Evolutionary conservation across 2,888 invertebrate species (phyloP), one percentile per base, ranked within the genome.

Genomic region (Acheta domesticus): DNA sequence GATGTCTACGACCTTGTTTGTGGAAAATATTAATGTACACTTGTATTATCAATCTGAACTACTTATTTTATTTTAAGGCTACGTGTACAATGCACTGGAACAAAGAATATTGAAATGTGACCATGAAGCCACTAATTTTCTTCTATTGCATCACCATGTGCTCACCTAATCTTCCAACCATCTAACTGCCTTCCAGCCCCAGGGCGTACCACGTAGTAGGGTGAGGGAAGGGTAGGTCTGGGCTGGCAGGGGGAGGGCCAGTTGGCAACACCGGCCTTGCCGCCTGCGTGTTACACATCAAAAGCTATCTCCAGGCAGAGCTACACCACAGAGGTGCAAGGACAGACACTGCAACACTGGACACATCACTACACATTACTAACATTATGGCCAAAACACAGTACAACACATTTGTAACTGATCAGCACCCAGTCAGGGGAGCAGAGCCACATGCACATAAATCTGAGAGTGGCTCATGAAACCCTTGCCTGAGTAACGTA

Each of bases 91-190:
- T 36, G 36, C 36, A 8, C 36, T 36, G 36, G n/a, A 62, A 62
- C 14, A 62, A 62, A 62, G 62, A 62, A 62, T 19, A n/a, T 62
- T 62, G 62, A 62, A 62, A 62, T 62, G 62, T 62, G 62, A 62
- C 62, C 62, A 62, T 62, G 62, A 19, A 8, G 62, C 62, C 62
- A 62, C 62, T n/a, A 62, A 62, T 62, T 62, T 62, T 62, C 62
- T 62, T 62, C 62, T 62, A 62, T 62, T 62, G 62, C 14, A 62
- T 62, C 62, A 62, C 62, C 62, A n/a, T 62, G 62, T 62, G 62
- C 62, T 62, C 62, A 62, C 62, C 62, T 62, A 62, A 62, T 62
- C 62, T 62, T 62, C 62, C 62, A 62, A 62, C 62, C 62, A 62
- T n/a, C 62, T 62, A 62, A 62, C 62, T 62, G 16, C 4, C n/a